Evolutionary conservation across 2,888 invertebrate genomes (phyloP), one percentile per base, ranked within the genome.

Genomic region (Tipula vernalis): DNA sequence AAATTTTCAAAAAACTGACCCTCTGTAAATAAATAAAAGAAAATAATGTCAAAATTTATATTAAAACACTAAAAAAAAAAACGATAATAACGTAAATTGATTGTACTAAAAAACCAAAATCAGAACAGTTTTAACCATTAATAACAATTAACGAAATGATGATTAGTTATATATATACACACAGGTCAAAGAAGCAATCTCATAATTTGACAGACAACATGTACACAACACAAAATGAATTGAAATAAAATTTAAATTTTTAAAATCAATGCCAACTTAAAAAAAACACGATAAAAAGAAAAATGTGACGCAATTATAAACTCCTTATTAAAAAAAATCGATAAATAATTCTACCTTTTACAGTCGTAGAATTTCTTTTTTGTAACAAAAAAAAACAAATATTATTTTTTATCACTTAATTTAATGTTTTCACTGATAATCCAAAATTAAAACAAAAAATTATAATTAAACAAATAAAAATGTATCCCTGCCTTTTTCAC

Each of bases 1-100:
- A 57, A 57, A 71, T 71, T 71, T 71, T 71, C n/a, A 85, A 83
- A 83, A 90, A 90, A 90, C 89, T 90, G 88, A 90, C 89, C 91
- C 90, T 85, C 91, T 91, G 89, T 44, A 89, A 90, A 86, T 47
- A 88, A 87, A 88, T 87, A 87, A 87, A 85, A 71, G 36, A 44
- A 87, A 87, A 87, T 28, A 28, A 28, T 28, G 28, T 28, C 28
- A 44, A 36, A 12, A 84, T 28, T 28, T 18, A 28, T 28, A n/a
- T 44, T 86, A 83, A 18, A 13, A 51, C n/a, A 51, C 47, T n/a
- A 47, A 47, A 28, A 71, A 71, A 18, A 51, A 15, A 51, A 5
- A 0, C 6, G 15, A 51, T 44, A 15, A 51, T 51, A 15, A 15
- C 6, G 5, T 51, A 51, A 51, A 6, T 15, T 15, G 51, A 15